Conservation (phyloP, 2,888 invertebrate species). For the Euproctis similis region DNA sequence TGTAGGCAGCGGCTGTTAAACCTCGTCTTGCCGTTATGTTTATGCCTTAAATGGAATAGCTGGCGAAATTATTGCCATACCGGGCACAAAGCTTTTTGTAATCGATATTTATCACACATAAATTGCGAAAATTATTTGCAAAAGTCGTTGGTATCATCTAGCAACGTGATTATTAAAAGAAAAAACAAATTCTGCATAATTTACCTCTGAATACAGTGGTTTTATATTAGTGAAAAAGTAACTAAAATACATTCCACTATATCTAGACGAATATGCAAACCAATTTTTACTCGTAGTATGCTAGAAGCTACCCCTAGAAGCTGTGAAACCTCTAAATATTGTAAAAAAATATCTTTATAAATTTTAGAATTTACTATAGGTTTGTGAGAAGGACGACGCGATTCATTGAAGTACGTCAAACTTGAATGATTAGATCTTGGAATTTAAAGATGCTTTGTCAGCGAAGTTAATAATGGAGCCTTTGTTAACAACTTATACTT, state of each 20-base stretch:
- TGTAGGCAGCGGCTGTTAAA: too few species aligned
- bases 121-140: neutral
- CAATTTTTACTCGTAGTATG: neutral
- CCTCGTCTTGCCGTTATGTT: too few species aligned
- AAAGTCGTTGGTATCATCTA: neutral
- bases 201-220: neutral
- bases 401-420: slow-evolving; percentile 19
- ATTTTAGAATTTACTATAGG: slow-evolving; percentile 13
- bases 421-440: slow-evolving; percentile 21
- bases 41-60: too few species aligned
- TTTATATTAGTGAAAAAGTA: neutral
- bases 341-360: too few species aligned
- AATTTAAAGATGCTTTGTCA: slow-evolving; percentile 21
- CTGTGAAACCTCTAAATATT: slow-evolving; percentile 7
- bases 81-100: too few species aligned
- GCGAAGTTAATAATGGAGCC: too few species aligned
- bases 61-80: too few species aligned
- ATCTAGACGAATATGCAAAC: neutral
- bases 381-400: slow-evolving; percentile 19
- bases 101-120: too few species aligned
- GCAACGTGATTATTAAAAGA: too few species aligned
- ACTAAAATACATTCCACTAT: neutral
- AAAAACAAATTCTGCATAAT: too few species aligned
- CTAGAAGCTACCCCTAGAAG: neutral
- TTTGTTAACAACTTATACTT: too few species aligned